These are phyloP conservation scores for Sylvilagus floridanus DNA, from an alignment of 2,797 vertebrate genomes.

Conservation along the genomic window DNA sequence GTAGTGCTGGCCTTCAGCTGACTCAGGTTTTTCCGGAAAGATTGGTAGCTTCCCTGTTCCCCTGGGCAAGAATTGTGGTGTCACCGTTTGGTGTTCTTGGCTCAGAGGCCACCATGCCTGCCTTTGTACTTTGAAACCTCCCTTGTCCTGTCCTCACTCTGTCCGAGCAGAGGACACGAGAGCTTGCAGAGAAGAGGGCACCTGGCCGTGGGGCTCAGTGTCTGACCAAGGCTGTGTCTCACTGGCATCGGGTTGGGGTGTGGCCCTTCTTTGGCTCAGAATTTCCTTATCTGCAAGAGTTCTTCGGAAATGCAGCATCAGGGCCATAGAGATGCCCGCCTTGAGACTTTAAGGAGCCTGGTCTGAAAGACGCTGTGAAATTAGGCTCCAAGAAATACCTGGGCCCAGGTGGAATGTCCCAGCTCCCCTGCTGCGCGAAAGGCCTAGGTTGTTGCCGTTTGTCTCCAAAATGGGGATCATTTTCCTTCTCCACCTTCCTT, in stretches of 20 bases:
- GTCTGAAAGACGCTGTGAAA: constrained; percentile 34
- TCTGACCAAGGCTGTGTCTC: not conserved
- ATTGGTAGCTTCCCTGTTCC: not conserved
- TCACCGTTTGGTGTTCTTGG: not conserved
- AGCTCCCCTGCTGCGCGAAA: not conserved
- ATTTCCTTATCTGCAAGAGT: not conserved
- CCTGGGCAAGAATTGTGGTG: not conserved
- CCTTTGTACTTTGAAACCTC: constrained; percentile 3
- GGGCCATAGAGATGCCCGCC: not conserved
- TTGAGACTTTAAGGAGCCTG: not conserved
- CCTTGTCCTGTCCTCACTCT: not conserved
- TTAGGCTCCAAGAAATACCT: not conserved
- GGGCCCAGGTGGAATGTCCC: not conserved
- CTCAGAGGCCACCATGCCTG: not conserved
- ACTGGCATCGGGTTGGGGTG: not conserved
- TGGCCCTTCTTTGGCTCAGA: constrained; percentile 38
- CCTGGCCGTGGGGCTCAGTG: not conserved
- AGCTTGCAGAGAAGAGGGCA: not conserved
- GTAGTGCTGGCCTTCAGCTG: not conserved
- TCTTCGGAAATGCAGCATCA: not conserved
- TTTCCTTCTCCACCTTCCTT: constrained; percentile 20
- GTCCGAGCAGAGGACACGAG: constrained; percentile 9
- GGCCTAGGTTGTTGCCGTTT: not conserved
- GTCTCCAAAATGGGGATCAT: not conserved
- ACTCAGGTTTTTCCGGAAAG: constrained; percentile 36